Evolutionary conservation across 2,888 invertebrate genomes (phyloP).

Genomic region (Apoderus coryli): DNA sequence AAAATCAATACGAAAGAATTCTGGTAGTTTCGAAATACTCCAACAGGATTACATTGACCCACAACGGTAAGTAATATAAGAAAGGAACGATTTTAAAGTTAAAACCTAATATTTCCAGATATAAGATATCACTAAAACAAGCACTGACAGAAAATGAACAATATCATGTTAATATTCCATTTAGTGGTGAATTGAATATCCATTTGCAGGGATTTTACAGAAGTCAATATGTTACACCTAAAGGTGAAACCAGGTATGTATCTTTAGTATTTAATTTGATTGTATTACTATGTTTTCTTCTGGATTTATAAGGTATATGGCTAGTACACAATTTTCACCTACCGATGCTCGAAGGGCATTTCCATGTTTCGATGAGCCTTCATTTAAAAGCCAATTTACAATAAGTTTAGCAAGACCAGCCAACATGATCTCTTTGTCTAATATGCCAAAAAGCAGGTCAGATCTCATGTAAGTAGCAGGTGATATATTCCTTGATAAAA

Average conservation of each 20-base stretch:
- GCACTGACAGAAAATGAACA: slow-evolving; percentile 25
- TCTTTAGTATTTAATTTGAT: no score
- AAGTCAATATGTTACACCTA: slow-evolving; percentile 33
- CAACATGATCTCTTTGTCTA: slow-evolving; percentile 42
- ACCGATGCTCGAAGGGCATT: slow-evolving; percentile 68
- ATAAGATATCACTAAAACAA: slow-evolving; percentile 29
- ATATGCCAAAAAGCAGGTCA: slow-evolving; percentile 45
- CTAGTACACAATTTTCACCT: slow-evolving; percentile 67
- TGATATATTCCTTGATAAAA: no score
- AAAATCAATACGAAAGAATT: background rate
- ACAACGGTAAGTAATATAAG: no score
- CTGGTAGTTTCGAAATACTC: no score
- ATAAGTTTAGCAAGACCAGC: slow-evolving; percentile 47
- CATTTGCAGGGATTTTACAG: slow-evolving; percentile 44
- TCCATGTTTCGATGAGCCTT: slow-evolving; percentile 79
- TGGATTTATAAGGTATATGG: slow-evolving; percentile 67
- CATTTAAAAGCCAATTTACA: slow-evolving; percentile 61
- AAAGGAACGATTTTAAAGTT: no score
- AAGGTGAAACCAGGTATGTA: slow-evolving; percentile 17
- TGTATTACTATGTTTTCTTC: no score
- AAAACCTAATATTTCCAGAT: slow-evolving; percentile 19
- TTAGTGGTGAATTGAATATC: slow-evolving; percentile 37
- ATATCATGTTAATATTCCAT: slow-evolving; percentile 37
- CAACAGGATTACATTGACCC: no score
- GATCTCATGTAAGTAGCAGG: slow-evolving; percentile 6